phyloP scores from a whole-genome alignment of 30 jellyfish, hydroid and myxozoan species.

The Hydractinia symbiolongicarpus region DNA sequence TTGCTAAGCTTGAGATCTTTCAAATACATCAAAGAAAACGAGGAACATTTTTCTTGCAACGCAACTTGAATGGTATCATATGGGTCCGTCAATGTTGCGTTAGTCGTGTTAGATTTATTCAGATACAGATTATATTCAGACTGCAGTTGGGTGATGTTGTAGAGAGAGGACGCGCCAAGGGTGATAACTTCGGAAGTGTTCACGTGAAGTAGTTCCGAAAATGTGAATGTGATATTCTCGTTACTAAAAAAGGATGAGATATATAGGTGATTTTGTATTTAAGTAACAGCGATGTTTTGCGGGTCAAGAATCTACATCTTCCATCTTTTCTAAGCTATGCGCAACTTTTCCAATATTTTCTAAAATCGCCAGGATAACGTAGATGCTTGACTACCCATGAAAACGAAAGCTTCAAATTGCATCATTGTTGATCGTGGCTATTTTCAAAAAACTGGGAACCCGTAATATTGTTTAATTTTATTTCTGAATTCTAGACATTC shows the following conservation, averaged over 20 bases:
- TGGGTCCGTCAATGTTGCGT: neutral
- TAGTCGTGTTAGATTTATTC: neutral
- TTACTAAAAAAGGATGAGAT: neutral
- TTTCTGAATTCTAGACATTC: no score
- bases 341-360: no score
- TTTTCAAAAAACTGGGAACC: no score
- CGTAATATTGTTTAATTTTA: no score
- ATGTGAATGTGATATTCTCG: neutral
- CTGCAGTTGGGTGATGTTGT: neutral
- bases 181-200: neutral
- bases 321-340: no score
- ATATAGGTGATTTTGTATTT: no score
- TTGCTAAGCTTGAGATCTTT: neutral
- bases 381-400: no score
- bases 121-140: neutral
- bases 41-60: neutral
- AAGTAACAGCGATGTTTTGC: no score
- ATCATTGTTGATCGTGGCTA: no score
- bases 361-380: no score
- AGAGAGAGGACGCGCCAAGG: neutral
- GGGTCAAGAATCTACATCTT: no score
- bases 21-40: conserved; percentile 22
- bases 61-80: neutral
- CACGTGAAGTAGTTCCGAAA: neutral
- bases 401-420: no score